Evolutionary conservation across 2,888 invertebrate genomes (phyloP), one percentile per base, ranked within the genome.

Genomic region (Agrochola circellaris): DNA sequence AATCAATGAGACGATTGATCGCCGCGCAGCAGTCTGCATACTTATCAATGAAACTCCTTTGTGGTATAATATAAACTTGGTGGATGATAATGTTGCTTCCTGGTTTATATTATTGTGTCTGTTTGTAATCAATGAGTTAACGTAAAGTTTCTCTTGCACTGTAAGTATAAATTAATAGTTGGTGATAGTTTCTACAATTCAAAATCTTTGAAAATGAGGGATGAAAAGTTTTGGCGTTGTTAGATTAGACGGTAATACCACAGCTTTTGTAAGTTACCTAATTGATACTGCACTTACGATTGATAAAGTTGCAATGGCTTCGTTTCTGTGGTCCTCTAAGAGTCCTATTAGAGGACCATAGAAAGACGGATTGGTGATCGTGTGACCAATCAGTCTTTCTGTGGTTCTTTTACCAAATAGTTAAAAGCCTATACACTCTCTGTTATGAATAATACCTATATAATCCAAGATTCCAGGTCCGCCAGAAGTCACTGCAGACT

Each of bases 1-100:
- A 71, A 86, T 88, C 82, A 86, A 87, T 77, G 81, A 61, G 42
- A 8, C 81, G 86, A 88, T 87, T 84, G 84, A 87, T 86, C 62
- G 72, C 62, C 71, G 60, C 67, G 65, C 30, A 68, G 80, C 73
- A 85, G 73, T 73, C 54, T 73, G 77, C 69, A 62, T 66, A 60
- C 66, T 56, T 62, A 73, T 82, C 75, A 85, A 87, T 81, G 79
- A 64, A 51, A 15, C 67, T 64, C 62, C 77, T 83, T 77, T 84
- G 74, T 86, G 58, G 66, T 71, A 34, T 51, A 75, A 73, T 71
- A 48, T 78, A 66, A 79, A 84, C 79, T 64, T 71, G 20, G 68
- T 61, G 7, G 30, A n/a, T 30, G n/a, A 23, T 71, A 20, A 11
- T 38, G 42, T 48, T 56, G 26, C 62, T 75, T 79, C 72, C 72